phyloP scores from a whole-genome alignment of 1,140 invertebrate species.

The Sycophaga agraensis region DNA sequence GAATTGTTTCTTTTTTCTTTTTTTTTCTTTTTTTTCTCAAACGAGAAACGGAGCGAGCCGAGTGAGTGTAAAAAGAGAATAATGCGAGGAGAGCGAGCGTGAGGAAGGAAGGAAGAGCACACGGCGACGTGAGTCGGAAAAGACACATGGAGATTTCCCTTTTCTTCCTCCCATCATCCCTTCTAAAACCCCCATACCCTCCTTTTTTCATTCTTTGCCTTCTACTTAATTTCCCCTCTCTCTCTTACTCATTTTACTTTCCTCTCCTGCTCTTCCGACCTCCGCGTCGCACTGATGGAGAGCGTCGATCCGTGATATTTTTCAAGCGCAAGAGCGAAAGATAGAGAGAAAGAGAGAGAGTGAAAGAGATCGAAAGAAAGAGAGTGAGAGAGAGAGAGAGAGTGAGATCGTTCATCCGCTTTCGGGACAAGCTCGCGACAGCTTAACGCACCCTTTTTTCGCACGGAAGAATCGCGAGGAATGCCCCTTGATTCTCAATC shows the following conservation, averaged over 20 bases:
- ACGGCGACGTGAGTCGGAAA: background rate
- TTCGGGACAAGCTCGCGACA: conserved; percentile 19
- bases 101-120: background rate
- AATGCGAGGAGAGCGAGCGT: background rate
- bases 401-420: conserved; percentile 19
- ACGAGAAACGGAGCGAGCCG: background rate
- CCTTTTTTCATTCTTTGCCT: background rate
- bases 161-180: too few relatives aligned
- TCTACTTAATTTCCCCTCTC: too few relatives aligned
- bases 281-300: background rate
- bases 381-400: background rate
- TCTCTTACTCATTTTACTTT: background rate
- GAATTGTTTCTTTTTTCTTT: conserved; percentile 19
- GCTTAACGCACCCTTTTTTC: conserved; percentile 21
- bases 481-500: conserved; percentile 21
- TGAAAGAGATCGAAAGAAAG: background rate
- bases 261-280: background rate
- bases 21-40: conserved; percentile 11
- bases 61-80: background rate
- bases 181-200: too few relatives aligned
- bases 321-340: background rate
- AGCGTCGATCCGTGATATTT: conserved; percentile 23
- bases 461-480: conserved; percentile 16
- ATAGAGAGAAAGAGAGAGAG: background rate
- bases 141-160: conserved; percentile 6